phyloP scores from a whole-genome alignment of 1,140 invertebrate genomes.

The Drosophila insularis region DNA sequence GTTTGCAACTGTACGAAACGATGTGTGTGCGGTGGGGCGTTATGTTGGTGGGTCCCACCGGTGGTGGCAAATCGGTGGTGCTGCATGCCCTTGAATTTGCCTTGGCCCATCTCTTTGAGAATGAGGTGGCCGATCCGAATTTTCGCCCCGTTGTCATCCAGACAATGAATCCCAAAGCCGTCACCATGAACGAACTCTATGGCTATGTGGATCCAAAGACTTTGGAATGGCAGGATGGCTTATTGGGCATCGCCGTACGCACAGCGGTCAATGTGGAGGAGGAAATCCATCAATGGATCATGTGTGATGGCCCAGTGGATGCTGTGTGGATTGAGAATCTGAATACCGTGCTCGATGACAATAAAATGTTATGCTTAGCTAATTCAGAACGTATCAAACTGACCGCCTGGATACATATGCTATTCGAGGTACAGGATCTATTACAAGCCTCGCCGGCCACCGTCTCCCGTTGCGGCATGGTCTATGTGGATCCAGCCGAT shows the following conservation, averaged over 20 bases:
- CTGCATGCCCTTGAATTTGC: constrained; percentile 87
- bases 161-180: constrained; percentile 93
- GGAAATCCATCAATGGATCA: constrained; percentile 91
- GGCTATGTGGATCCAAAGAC: constrained; percentile 93
- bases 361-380: constrained; percentile 94
- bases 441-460: constrained; percentile 94
- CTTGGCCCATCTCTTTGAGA: constrained; percentile 85
- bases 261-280: constrained; percentile 86
- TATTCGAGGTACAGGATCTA: constrained; percentile 95
- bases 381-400: constrained; percentile 96
- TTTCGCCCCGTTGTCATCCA: constrained; percentile 87
- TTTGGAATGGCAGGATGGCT: constrained; percentile 94
- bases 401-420: constrained; percentile 90
- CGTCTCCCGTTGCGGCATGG: constrained; percentile 93
- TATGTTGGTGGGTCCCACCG: constrained; percentile 95
- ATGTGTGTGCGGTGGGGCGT: constrained; percentile 96
- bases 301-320: constrained; percentile 96
- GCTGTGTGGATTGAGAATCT: constrained; percentile 98
- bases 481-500: constrained; percentile 93
- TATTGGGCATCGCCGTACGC: constrained; percentile 89
- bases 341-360: constrained; percentile 96
- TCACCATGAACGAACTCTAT: constrained; percentile 94
- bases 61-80: constrained; percentile 90
- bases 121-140: constrained; percentile 84
- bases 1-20: constrained; percentile 94